A percentile compares a stretch with the other conserved stretches of the same genome.
phyloP scores from a whole-genome alignment of 2,888 invertebrate genomes.

The Eupithecia abbreviata region DNA sequence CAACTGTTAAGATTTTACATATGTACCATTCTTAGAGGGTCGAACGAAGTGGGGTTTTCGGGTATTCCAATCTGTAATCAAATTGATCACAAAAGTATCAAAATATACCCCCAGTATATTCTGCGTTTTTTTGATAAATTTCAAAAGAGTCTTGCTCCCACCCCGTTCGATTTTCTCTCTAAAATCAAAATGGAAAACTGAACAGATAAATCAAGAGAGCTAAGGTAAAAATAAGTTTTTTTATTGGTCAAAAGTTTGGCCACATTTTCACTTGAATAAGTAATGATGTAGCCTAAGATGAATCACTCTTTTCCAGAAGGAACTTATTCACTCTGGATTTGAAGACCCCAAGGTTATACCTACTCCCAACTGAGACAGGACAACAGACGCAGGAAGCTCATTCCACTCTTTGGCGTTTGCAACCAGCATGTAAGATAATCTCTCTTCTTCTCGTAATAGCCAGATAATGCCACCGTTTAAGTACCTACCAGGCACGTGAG shows the following conservation, averaged over 20 bases:
- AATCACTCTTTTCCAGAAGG: too few species aligned
- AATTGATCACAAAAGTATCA: not conserved
- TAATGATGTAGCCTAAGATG: too few species aligned
- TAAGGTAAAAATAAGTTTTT: not conserved
- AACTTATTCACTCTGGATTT: too few species aligned
- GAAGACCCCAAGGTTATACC: too few species aligned
- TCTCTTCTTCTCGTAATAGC: not conserved
- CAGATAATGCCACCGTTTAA: not conserved
- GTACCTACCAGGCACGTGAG: slow-evolving; percentile 2
- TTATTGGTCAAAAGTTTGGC: too few species aligned
- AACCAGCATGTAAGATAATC: not conserved
- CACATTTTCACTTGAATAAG: too few species aligned
- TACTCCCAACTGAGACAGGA: too few species aligned
- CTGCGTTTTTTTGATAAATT: not conserved
- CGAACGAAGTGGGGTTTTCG: not conserved
- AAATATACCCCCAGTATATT: not conserved
- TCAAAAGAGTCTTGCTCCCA: not conserved
- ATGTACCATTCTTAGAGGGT: not conserved
- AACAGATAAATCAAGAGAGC: too few species aligned
- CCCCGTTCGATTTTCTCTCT: not conserved
- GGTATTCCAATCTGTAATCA: too few species aligned
- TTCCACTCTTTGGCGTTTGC: not conserved
- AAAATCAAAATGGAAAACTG: not conserved
- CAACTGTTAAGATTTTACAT: not conserved
- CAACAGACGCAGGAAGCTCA: too few species aligned